Evolutionary conservation across 2,888 invertebrate species (phyloP).

Genomic region (Spialia ferax): DNA sequence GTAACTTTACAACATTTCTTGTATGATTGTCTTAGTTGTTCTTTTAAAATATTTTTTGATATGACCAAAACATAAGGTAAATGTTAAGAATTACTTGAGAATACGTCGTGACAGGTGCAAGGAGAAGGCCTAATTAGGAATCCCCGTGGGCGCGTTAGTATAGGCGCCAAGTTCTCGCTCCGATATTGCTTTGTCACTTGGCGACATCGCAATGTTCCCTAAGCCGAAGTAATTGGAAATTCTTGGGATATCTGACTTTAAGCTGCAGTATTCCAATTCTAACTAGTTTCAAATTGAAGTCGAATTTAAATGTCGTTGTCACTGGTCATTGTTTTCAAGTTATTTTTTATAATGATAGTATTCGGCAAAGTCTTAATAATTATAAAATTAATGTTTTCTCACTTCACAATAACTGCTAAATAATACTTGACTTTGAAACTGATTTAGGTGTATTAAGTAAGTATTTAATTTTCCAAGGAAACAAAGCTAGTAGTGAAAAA

Average conservation of each 20-base stretch:
- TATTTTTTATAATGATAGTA: no score
- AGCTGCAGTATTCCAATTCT: constrained; percentile 20
- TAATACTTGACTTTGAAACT: no score
- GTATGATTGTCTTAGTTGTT: no score
- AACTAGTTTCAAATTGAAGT: constrained; percentile 17
- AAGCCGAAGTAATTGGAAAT: constrained; percentile 86
- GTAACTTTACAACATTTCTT: no score
- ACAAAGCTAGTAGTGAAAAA: no score
- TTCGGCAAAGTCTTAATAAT: no score
- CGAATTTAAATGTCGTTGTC: neutral
- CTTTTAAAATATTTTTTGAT: no score
- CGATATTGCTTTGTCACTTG: constrained; percentile 86
- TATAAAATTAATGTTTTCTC: no score
- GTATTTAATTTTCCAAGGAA: no score
- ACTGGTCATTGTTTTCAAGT: neutral
- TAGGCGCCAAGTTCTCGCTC: constrained; percentile 9
- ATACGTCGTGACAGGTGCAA: constrained; percentile 63
- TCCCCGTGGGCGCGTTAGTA: constrained; percentile 68
- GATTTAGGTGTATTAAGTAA: no score
- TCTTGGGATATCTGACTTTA: constrained; percentile 73
- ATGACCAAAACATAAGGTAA: neutral
- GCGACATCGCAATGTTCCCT: constrained; percentile 78
- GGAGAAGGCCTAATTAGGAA: constrained; percentile 76
- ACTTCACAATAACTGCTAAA: no score
- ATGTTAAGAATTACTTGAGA: neutral